Evolutionary conservation across 2,888 invertebrate genomes (phyloP).

Genomic region (Pollenia labialis): DNA sequence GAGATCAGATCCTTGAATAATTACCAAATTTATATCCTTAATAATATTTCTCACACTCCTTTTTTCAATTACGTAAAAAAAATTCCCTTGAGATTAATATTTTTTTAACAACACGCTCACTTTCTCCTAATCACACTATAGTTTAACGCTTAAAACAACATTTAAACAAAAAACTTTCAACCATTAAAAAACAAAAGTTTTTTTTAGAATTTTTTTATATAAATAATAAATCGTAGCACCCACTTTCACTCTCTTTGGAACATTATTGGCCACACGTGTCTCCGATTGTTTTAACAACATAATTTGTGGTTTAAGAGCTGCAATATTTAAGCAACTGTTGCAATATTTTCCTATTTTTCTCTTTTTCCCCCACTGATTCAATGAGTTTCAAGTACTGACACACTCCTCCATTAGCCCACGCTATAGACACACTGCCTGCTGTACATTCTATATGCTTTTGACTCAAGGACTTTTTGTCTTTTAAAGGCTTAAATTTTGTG

Average conservation of each 20-base stretch:
- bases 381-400: constrained; percentile 65
- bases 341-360: constrained; percentile 50
- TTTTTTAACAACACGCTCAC: not conserved
- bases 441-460: constrained; percentile 44
- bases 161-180: not conserved
- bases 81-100: constrained; percentile 37
- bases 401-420: constrained; percentile 50
- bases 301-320: constrained; percentile 68
- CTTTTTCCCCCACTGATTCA: constrained; percentile 29
- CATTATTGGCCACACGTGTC: constrained; percentile 69
- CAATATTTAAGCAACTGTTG: constrained; percentile 67
- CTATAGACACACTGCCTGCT: not conserved
- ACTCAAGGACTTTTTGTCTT: constrained; percentile 66
- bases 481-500: constrained; percentile 35
- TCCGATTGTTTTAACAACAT: constrained; percentile 66
- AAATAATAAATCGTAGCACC: constrained; percentile 24
- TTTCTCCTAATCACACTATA: constrained; percentile 16
- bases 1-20: no score
- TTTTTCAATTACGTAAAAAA: constrained; percentile 1
- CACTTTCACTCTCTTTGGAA: constrained; percentile 2
- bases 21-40: not conserved
- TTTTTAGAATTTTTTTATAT: not conserved
- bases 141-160: not conserved
- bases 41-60: not conserved
- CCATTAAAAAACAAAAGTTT: constrained; percentile 23